A percentile compares a stretch with the other conserved stretches of the same genome.
Evolutionary conservation across 2,113 vertebrate species (phyloP).

Genomic region (Megaleporinus macrocephalus): DNA sequence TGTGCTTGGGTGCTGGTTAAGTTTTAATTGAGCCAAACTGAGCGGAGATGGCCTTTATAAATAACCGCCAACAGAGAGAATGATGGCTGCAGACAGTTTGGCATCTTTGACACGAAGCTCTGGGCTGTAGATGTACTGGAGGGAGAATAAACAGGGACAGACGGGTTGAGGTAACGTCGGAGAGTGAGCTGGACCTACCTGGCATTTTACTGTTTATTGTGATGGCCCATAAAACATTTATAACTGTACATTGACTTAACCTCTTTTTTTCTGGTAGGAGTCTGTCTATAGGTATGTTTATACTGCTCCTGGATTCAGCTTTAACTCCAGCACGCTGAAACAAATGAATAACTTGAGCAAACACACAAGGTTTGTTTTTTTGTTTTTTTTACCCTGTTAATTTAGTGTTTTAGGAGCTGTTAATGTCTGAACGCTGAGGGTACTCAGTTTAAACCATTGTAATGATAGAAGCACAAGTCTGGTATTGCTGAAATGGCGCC

Average conservation of each 20-base stretch:
- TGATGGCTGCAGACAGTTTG: not conserved
- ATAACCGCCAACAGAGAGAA: not conserved
- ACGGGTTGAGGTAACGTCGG: constrained; percentile 19
- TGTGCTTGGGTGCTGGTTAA: not conserved
- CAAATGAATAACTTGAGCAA: constrained; percentile 8
- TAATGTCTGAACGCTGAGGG: not conserved
- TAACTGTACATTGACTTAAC: constrained; percentile 36
- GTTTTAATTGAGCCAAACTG: not conserved
- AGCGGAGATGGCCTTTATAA: constrained; percentile 8
- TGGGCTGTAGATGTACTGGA: constrained; percentile 2
- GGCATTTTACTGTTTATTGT: constrained; percentile 30
- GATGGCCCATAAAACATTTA: constrained; percentile 24
- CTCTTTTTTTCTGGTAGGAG: constrained; percentile 1
- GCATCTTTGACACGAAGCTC: not conserved
- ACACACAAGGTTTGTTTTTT: no score
- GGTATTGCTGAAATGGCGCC: not conserved
- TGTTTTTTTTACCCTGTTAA: not conserved
- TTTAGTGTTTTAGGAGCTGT: not conserved
- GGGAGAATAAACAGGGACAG: constrained; percentile 4
- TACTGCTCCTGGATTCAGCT: constrained; percentile 23
- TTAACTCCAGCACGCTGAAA: not conserved
- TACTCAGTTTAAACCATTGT: not conserved
- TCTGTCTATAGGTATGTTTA: constrained; percentile 26
- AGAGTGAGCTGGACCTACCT: constrained; percentile 8
- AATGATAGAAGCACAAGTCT: not conserved